Evolutionary conservation across 1,140 invertebrate genomes (phyloP).

Genomic region (Zophobas atratus): DNA sequence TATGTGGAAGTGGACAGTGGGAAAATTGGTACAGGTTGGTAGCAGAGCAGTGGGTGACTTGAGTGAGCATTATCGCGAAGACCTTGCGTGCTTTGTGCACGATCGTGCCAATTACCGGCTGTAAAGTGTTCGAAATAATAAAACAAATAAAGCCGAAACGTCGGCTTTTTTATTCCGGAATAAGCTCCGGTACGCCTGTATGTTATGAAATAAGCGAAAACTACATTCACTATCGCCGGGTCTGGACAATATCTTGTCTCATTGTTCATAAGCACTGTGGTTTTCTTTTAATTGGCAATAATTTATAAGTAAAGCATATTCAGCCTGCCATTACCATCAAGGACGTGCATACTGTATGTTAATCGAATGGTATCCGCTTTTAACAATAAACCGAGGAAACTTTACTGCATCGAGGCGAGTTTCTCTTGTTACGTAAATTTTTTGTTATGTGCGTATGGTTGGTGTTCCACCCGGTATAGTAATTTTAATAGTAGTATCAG

Average conservation of each 20-base stretch:
- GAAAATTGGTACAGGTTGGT: slow-evolving; percentile 10
- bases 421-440: neutral
- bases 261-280: slow-evolving; percentile 42
- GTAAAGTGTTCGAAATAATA: slow-evolving; percentile 62
- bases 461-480: neutral
- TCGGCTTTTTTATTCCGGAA: slow-evolving; percentile 36
- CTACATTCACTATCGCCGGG: slow-evolving; percentile 31
- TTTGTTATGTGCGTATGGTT: neutral
- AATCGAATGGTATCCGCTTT: slow-evolving; percentile 18
- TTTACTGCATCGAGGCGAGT: neutral
- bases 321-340: slow-evolving; percentile 31
- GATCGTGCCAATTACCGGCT: slow-evolving; percentile 62
- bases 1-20: neutral
- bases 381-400: neutral
- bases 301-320: slow-evolving; percentile 26
- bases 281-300: slow-evolving; percentile 36
- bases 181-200: slow-evolving; percentile 17
- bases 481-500: too few species aligned
- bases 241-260: slow-evolving; percentile 29
- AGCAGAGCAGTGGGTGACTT: slow-evolving; percentile 31
- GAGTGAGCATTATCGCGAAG: slow-evolving; percentile 53
- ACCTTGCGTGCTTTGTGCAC: slow-evolving; percentile 53
- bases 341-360: slow-evolving; percentile 23
- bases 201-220: slow-evolving; percentile 38
- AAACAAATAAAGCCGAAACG: slow-evolving; percentile 55